phyloP scores from a whole-genome alignment of 2,888 invertebrate genomes.

The Cristatella mucedo region DNA sequence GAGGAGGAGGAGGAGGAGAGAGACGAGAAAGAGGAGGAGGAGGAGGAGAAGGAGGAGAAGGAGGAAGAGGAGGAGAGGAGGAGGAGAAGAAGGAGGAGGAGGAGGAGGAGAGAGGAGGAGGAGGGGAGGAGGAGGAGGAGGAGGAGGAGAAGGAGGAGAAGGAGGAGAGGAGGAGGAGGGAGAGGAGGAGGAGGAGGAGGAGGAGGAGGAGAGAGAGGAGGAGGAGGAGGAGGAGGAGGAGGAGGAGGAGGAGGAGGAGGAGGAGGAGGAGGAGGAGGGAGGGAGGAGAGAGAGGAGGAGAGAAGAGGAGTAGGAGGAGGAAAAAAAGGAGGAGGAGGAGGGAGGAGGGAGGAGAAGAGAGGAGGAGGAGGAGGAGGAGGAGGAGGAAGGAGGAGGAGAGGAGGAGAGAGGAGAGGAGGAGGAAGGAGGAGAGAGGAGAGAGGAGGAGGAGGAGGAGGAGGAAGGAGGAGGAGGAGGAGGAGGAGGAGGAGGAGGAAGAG shows the following conservation, averaged over 20 bases:
- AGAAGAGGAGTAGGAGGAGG: too few species aligned
- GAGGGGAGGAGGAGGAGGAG: conserved; percentile 5
- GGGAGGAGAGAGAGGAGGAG: background rate
- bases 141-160: conserved; percentile 8
- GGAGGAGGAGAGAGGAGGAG: background rate
- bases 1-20: too few species aligned
- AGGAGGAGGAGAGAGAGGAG: background rate
- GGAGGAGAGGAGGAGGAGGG: background rate
- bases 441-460: background rate
- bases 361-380: conserved; percentile 3
- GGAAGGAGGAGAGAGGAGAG: background rate
- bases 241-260: background rate
- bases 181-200: background rate
- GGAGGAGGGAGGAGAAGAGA: conserved; percentile 4
- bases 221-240: background rate
- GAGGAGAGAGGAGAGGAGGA: background rate
- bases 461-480: conserved; percentile 5
- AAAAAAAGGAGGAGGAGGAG: background rate
- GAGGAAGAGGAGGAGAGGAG: background rate
- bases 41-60: conserved; percentile 7
- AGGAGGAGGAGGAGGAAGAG: background rate
- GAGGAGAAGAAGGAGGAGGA: conserved; percentile 4
- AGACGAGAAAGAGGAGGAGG: background rate
- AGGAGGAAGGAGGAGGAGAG: conserved; percentile 1
- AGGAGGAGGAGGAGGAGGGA: background rate